Evolutionary conservation across 2,888 invertebrate genomes (phyloP), one percentile per base, ranked within the genome.

Genomic region (Stramonita haemastoma): DNA sequence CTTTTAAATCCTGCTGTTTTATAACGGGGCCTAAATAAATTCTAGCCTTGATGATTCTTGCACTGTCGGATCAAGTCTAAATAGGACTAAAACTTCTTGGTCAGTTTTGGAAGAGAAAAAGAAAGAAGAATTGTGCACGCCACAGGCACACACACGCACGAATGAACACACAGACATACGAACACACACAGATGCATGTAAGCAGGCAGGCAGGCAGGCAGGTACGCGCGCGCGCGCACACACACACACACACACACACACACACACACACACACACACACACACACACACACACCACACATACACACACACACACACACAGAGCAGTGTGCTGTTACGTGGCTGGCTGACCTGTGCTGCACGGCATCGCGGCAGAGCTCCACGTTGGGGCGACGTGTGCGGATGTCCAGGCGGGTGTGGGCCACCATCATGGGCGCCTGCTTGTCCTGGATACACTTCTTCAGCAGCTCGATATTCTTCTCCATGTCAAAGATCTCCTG

Each of bases 401-500:
- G 97, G 34, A 98, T 98, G 96, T 99, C 98, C 91, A 99, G 97
- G 91, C 99, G 97, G 0, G 98, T 98, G 95, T 99, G 98, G n/a
- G 96, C 96, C 89, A 96, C 96, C 94, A 96, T 96, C 95, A 96
- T 94, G 29, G 96, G 96, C 0, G 95, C 94, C 90, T 95, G 96
- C 93, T 99, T 99, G 96, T 99, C 98, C 93, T 98, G 97, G 93
- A 99, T 98, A 0, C 98, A 98, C 96, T 98, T 98, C 95, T 98
- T 98, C 94, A 99, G 96, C 91, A 98, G 96, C 95, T 98, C 98
- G 95, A 99, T 97, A 94, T 98, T 98, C 96, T 98, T 98, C 96
- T 99, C 98, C 94, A 98, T 97, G 95, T 98, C 98, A 95, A 98
- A 99, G 94, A 99, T 97, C 96, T 99, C 99, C 96, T 98, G 98